Conservation (phyloP, 2,888 invertebrate species). For the Carabus problematicus region DNA sequence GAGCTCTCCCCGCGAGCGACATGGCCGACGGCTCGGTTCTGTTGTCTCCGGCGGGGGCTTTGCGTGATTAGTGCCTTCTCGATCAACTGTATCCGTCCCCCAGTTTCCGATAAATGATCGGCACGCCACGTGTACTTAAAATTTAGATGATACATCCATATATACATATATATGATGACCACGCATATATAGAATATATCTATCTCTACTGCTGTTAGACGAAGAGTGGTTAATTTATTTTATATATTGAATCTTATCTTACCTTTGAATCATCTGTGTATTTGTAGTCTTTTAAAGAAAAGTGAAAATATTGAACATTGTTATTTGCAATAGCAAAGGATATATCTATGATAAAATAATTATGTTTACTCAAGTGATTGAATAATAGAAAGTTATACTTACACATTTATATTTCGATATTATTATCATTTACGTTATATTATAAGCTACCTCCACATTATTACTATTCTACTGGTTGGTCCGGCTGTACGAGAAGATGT, state of each 20-base stretch:
- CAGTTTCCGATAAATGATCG: slow-evolving; percentile 24
- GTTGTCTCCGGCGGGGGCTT: not conserved
- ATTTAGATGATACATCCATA: slow-evolving; percentile 24
- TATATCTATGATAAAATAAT: not conserved
- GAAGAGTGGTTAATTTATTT: slow-evolving; percentile 9
- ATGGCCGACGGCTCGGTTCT: slow-evolving; percentile 2
- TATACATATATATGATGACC: slow-evolving; percentile 38
- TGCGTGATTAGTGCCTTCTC: slow-evolving; percentile 40
- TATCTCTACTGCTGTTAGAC: slow-evolving; percentile 40
- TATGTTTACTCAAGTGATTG: not conserved
- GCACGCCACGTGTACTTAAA: slow-evolving; percentile 39
- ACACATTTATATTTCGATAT: not conserved
- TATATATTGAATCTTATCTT: not conserved
- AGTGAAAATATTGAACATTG: too few species aligned
- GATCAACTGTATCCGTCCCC: slow-evolving; percentile 38
- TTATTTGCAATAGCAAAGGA: not conserved
- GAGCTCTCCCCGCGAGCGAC: not conserved
- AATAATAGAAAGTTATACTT: not conserved
- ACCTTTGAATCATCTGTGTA: too few species aligned
- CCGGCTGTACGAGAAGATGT: not conserved
- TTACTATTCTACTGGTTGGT: not conserved
- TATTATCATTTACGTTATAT: not conserved
- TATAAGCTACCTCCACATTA: not conserved
- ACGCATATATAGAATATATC: slow-evolving; percentile 39
- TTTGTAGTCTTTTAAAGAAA: too few species aligned